Evolutionary conservation across 2,888 invertebrate species (phyloP).

Genomic region (Tachina grossa): DNA sequence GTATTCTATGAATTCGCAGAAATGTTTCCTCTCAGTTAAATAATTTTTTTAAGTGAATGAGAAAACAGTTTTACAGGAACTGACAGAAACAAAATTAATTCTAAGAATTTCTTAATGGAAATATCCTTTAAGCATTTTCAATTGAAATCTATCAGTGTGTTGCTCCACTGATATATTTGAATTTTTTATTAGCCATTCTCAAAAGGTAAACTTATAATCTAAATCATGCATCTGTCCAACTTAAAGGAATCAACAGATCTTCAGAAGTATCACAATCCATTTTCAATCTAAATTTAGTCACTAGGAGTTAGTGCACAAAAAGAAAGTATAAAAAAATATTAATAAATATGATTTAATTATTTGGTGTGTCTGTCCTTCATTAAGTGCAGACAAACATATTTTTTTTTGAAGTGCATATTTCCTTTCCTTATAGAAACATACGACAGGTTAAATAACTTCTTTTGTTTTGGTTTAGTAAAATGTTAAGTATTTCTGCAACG

Average conservation of each 20-base stretch:
- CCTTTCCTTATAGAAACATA: slow-evolving; percentile 21
- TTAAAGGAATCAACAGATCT: slow-evolving; percentile 1
- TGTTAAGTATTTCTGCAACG: slow-evolving; percentile 62
- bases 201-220: too few species aligned
- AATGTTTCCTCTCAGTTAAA: too few species aligned
- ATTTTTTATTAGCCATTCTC: too few species aligned
- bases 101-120: too few species aligned
- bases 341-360: slow-evolving; percentile 62
- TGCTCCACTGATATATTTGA: too few species aligned
- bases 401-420: slow-evolving; percentile 25
- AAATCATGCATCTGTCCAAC: too few species aligned
- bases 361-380: slow-evolving; percentile 11
- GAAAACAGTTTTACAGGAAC: too few species aligned
- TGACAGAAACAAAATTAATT: too few species aligned
- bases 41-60: too few species aligned
- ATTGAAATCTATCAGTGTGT: too few species aligned
- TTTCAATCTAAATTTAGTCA: slow-evolving; percentile 41
- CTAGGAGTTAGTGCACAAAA: slow-evolving; percentile 28
- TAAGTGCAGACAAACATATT: slow-evolving; percentile 49
- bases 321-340: slow-evolving; percentile 33
- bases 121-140: too few species aligned
- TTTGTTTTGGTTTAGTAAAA: slow-evolving; percentile 54
- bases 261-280: slow-evolving; percentile 25
- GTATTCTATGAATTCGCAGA: too few species aligned
- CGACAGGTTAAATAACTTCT: slow-evolving; percentile 17